A percentile compares a stretch with the other conserved stretches of the same genome.
Evolutionary conservation across 2,113 vertebrate genomes (phyloP).

Genomic region (Capreolus pygargus): DNA sequence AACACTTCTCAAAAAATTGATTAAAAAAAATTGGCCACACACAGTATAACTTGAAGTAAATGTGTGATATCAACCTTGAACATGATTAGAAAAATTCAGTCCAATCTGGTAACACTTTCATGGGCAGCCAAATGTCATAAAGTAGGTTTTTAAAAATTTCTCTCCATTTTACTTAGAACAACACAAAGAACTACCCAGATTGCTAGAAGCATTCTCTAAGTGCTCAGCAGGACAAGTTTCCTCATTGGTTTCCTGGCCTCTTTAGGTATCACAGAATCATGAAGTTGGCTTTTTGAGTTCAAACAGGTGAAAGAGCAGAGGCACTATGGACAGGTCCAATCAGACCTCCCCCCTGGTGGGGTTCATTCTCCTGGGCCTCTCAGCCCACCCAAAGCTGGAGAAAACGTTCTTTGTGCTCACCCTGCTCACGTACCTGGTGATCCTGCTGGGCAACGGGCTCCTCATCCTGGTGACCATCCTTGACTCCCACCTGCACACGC

Average conservation of each 20-base stretch:
- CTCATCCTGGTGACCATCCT: too few species aligned
- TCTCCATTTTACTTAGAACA: slow-evolving; percentile 21
- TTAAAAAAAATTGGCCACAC: neutral
- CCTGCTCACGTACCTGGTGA: too few species aligned
- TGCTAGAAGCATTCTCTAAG: neutral
- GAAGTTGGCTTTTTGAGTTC: neutral
- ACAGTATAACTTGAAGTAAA: neutral
- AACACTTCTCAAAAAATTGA: neutral
- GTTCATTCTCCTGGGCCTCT: too few species aligned
- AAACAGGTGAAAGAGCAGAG: neutral
- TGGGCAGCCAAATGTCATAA: neutral
- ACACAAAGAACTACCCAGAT: neutral
- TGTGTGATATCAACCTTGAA: neutral
- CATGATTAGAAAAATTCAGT: neutral
- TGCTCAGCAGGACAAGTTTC: neutral
- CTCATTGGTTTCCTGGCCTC: neutral
- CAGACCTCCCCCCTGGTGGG: neutral
- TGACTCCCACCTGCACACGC: too few species aligned
- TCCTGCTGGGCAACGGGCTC: too few species aligned
- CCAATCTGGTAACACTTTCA: neutral
- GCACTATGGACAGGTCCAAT: neutral
- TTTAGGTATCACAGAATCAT: neutral
- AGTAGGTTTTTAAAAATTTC: neutral
- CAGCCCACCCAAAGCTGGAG: too few species aligned
- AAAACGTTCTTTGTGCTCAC: too few species aligned